A percentile compares a stretch with the other conserved stretches of the same genome.
phyloP scores from a whole-genome alignment of 2,113 vertebrate genomes.

The Channa maculata region DNA sequence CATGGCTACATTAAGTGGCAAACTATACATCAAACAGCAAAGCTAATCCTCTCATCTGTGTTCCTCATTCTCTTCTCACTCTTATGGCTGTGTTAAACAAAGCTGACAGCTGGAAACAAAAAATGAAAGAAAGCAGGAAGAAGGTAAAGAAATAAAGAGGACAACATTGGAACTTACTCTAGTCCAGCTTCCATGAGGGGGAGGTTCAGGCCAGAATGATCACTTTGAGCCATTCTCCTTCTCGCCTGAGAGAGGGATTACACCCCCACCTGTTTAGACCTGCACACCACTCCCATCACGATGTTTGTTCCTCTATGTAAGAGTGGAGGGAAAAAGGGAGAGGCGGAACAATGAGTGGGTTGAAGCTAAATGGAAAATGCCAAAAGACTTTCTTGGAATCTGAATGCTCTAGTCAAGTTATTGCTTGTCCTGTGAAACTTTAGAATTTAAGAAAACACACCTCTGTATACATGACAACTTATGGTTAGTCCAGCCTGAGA shows the following conservation, averaged over 20 bases:
- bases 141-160: neutral
- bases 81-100: neutral
- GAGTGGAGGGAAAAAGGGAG: constrained; percentile 2
- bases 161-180: constrained; percentile 74
- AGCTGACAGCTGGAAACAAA: neutral
- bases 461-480: too few relatives aligned
- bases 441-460: neutral
- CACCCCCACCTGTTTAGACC: constrained; percentile 47
- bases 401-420: constrained; percentile 22
- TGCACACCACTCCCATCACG: constrained; percentile 64
- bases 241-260: constrained; percentile 34
- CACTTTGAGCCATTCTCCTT: constrained; percentile 67
- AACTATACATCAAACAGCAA: constrained; percentile 15
- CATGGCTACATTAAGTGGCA: neutral
- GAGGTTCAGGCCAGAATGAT: constrained; percentile 64
- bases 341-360: neutral
- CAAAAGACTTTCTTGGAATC: constrained; percentile 38
- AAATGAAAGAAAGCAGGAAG: neutral
- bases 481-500: neutral
- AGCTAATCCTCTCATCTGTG: neutral
- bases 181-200: constrained; percentile 60
- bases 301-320: constrained; percentile 39
- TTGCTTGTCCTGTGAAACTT: constrained; percentile 31
- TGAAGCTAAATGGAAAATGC: neutral
- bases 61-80: neutral